Percentiles rank a stretch among this genome's conserved stretches.
Evolutionary conservation across 2,888 invertebrate species (phyloP).

Genomic region (Belgica antarctica): DNA sequence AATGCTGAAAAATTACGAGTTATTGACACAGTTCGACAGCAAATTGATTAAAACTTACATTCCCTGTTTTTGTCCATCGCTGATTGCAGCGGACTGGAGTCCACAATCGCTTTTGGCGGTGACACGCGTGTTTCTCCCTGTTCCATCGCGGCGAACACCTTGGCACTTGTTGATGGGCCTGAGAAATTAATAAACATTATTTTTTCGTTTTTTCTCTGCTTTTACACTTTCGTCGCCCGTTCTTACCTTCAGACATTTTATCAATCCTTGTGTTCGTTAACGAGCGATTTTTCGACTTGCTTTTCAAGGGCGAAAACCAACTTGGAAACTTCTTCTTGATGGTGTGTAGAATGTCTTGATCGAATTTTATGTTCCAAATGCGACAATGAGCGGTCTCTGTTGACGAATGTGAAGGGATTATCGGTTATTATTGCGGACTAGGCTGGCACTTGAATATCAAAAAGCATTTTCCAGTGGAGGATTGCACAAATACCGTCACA

Average conservation of each 20-base stretch:
- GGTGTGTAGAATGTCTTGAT: conserved; percentile 88
- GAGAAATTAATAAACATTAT: no score
- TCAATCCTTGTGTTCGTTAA: neutral
- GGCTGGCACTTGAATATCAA: conserved; percentile 19
- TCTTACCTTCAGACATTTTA: conserved; percentile 16
- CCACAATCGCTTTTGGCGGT: conserved; percentile 89
- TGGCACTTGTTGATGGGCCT: neutral
- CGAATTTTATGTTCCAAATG: conserved; percentile 56
- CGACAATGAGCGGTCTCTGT: conserved; percentile 9
- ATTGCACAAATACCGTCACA: conserved; percentile 73
- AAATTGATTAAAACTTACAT: conserved; percentile 66
- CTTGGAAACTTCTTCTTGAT: conserved; percentile 89
- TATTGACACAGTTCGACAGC: conserved; percentile 50
- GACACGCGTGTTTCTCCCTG: conserved; percentile 57
- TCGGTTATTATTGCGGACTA: no score
- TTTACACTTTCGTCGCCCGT: no score
- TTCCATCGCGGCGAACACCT: neutral
- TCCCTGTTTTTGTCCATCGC: conserved; percentile 97
- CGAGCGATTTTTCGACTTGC: neutral
- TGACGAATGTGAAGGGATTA: neutral
- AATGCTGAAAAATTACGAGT: conserved; percentile 70
- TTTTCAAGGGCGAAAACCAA: conserved; percentile 67
- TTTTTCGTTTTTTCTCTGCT: no score
- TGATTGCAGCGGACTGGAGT: conserved; percentile 88
- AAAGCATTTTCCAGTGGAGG: conserved; percentile 44